Conservation (phyloP, 2,888 invertebrate species). For the Harmothoe impar region DNA sequence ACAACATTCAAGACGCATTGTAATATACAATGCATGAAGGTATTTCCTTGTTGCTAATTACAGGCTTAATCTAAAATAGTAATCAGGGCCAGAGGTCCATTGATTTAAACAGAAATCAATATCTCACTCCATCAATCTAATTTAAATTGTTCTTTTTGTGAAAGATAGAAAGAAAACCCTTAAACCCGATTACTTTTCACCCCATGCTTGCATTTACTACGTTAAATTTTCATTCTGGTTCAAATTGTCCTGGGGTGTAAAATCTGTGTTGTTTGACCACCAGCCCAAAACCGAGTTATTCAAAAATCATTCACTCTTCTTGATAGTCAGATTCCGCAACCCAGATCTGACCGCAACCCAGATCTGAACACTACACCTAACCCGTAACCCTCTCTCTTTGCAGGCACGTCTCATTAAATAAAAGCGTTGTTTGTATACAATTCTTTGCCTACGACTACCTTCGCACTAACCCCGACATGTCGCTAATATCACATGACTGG, state of each 20-base stretch:
- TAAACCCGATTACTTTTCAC: too few species aligned
- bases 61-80: background rate
- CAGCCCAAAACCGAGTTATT: background rate
- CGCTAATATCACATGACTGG: constrained; percentile 37
- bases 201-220: too few species aligned
- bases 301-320: background rate
- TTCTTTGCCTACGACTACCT: background rate
- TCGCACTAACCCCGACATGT: background rate
- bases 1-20: background rate
- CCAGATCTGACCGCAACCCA: background rate
- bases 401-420: constrained; percentile 46
- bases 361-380: background rate
- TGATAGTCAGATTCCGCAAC: too few species aligned
- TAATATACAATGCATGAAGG: background rate
- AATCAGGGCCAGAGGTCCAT: background rate
- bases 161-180: too few species aligned
- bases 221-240: background rate
- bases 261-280: background rate
- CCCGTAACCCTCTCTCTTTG: background rate
- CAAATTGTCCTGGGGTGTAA: background rate
- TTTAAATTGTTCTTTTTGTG: too few species aligned
- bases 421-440: background rate
- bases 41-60: background rate
- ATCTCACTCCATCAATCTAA: too few species aligned
- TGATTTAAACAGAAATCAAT: too few species aligned